Percentiles rank a stretch among this genome's conserved stretches.
Conservation (phyloP, 2,888 invertebrate species). For the Dryobotodes eremita region DNA sequence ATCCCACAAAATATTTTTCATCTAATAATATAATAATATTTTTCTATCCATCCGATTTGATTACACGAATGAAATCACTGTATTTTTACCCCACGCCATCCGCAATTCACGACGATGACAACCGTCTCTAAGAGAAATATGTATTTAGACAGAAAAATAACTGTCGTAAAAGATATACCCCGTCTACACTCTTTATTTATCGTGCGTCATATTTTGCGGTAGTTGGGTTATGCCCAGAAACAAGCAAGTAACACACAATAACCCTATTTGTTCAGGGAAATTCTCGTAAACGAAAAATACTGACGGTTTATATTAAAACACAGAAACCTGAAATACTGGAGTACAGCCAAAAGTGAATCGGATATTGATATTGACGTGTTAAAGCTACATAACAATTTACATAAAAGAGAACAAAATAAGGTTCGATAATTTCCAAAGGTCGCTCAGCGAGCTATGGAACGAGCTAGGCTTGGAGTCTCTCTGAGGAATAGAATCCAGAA, state of each 20-base stretch:
- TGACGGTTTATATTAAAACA: conserved; percentile 18
- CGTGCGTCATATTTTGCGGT: conserved; percentile 55
- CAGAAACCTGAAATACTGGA: conserved; percentile 16
- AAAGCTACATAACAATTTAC: background rate
- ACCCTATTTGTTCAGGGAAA: conserved; percentile 42
- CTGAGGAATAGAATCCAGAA: no score
- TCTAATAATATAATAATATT: no score
- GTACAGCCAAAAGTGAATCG: background rate
- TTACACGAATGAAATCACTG: conserved; percentile 28
- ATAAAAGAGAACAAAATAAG: background rate
- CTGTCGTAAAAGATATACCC: conserved; percentile 42
- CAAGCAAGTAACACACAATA: background rate
- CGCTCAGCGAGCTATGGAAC: no score
- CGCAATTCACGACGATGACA: conserved; percentile 13
- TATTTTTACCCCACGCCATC: conserved; percentile 13
- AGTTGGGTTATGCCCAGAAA: conserved; percentile 49
- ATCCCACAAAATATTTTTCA: conserved; percentile 3
- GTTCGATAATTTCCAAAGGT: no score
- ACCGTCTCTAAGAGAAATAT: conserved; percentile 32
- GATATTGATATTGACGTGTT: conserved; percentile 25
- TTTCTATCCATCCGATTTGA: conserved; percentile 15
- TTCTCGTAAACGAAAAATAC: conserved; percentile 32
- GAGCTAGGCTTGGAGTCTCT: no score
- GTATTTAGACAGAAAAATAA: conserved; percentile 32
- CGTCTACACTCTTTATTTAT: conserved; percentile 49